These are phyloP conservation scores for Drepana arcuata DNA, from an alignment of 1,140 invertebrate species.

Conservation along the genomic window DNA sequence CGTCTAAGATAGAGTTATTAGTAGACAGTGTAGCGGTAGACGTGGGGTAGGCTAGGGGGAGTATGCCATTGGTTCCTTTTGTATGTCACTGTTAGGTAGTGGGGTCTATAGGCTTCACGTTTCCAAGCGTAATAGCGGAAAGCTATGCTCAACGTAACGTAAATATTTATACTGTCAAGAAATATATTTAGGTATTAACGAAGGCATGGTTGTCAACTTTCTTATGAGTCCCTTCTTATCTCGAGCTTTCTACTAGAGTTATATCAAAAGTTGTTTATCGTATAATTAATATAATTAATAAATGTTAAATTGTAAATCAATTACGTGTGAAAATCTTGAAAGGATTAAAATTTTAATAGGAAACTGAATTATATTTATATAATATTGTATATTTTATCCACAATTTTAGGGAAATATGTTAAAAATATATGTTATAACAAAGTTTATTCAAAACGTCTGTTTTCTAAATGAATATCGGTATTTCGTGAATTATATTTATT, in stretches of 20 bases:
- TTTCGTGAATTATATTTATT: too few relatives aligned
- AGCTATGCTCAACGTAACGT: constrained; percentile 48
- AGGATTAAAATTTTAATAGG: too few relatives aligned
- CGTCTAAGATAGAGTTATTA: constrained; percentile 29
- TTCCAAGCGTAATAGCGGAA: constrained; percentile 12
- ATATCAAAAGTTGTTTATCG: too few relatives aligned
- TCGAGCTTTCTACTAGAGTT: constrained; percentile 66
- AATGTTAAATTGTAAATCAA: too few relatives aligned
- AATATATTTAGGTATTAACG: constrained; percentile 5
- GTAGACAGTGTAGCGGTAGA: constrained; percentile 15
- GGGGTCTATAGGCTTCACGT: constrained; percentile 5
- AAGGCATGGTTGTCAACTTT: constrained; percentile 56
- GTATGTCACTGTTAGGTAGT: constrained; percentile 4
- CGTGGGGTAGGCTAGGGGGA: constrained; percentile 10
- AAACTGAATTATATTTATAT: too few relatives aligned
- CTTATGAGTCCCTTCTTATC: constrained; percentile 58
- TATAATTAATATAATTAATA: too few relatives aligned
- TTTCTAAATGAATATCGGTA: too few relatives aligned
- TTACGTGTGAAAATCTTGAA: too few relatives aligned
- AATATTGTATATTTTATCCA: too few relatives aligned
- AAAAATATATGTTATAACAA: too few relatives aligned
- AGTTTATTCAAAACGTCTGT: too few relatives aligned
- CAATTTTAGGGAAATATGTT: too few relatives aligned
- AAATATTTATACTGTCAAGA: constrained; percentile 16
- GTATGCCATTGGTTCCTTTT: constrained; percentile 7